phyloP scores from a whole-genome alignment of 1,140 invertebrate genomes.

The Bombus waltoni region DNA sequence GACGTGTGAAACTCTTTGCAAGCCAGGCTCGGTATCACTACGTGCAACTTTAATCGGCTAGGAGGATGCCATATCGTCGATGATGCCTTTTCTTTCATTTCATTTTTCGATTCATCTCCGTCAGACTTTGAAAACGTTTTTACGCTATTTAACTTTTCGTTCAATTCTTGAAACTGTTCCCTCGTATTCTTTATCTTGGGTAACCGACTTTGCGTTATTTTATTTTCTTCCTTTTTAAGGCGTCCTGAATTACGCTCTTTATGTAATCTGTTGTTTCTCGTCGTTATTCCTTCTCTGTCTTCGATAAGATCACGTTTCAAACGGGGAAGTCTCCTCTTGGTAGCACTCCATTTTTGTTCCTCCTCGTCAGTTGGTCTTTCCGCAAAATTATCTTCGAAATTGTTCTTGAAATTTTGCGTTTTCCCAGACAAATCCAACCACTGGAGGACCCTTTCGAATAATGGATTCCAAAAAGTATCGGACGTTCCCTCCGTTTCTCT shows the following conservation, averaged over 20 bases:
- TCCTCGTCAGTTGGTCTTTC: conserved; percentile 7
- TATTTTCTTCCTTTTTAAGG: background rate
- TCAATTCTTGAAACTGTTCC: background rate
- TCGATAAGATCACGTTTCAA: conserved; percentile 34
- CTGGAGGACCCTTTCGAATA: conserved; percentile 82
- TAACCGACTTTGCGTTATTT: conserved; percentile 18
- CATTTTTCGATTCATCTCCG: conserved; percentile 7
- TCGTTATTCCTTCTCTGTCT: conserved; percentile 34
- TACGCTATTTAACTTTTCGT: background rate
- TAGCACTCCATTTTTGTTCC: conserved; percentile 34
- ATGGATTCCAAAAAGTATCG: conserved; percentile 67
- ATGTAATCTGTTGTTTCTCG: conserved; percentile 63
- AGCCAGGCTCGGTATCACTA: conserved; percentile 86
- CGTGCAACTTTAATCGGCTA: conserved; percentile 84
- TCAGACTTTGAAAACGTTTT: background rate
- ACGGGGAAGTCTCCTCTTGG: conserved; percentile 19
- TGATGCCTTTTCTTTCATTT: conserved; percentile 21
- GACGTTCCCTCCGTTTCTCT: conserved; percentile 7
- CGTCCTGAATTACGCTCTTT: conserved; percentile 35
- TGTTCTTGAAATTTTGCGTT: conserved; percentile 40
- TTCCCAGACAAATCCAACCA: conserved; percentile 82
- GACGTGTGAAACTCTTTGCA: conserved; percentile 65
- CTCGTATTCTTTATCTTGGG: conserved; percentile 23
- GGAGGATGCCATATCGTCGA: conserved; percentile 39
- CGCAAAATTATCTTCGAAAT: conserved; percentile 3